Evolutionary conservation across 2,888 invertebrate genomes (phyloP), one percentile per base, ranked within the genome.

Genomic region (Oscheius sp.): DNA sequence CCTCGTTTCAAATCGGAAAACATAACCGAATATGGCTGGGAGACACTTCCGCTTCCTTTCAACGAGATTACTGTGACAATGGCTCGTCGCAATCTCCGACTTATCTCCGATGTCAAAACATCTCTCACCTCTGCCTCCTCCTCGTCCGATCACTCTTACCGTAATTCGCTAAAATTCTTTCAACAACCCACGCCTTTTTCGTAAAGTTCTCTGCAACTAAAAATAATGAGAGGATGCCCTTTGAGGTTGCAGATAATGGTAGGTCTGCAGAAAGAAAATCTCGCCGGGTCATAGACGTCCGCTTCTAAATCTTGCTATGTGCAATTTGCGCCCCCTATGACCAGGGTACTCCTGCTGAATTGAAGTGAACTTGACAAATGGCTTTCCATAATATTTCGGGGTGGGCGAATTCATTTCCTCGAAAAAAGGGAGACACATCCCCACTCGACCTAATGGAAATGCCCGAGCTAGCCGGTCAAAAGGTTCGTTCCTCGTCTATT

Each of bases 361-460:
- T 35, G 35, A 9, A 35, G 35, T 35, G 35, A 35, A 9, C 35
- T 35, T 35, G 35, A 35, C 35, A 49, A 49, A 49, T 49, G 49
- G 49, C 49, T 21, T 49, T 49, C 49, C 49, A 16, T 21, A 49
- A 21, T 21, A 49, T 49, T 16, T 18, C 16, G 49, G 16, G 49
- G 49, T 49, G n/a, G 49, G 21, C 5, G 49, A 55, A 55, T 55
- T 55, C 55, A 55, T 55, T 55, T 25, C 55, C 21, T 25, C 21
- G 25, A 23, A 13, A 55, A 25, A 55, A 55, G 21, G 25, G n/a
- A 13, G 49, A 49, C 49, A 5, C 18, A 13, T 18, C 49, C 18
- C 55, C 55, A 55, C 55, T 55, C 55, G 55, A 25, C 25, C 55
- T 55, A 55, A 55, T 55, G 55, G 55, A 55, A 55, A 23, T 55